Conservation (phyloP, 1,140 invertebrate species). For the Drosophila auraria region DNA sequence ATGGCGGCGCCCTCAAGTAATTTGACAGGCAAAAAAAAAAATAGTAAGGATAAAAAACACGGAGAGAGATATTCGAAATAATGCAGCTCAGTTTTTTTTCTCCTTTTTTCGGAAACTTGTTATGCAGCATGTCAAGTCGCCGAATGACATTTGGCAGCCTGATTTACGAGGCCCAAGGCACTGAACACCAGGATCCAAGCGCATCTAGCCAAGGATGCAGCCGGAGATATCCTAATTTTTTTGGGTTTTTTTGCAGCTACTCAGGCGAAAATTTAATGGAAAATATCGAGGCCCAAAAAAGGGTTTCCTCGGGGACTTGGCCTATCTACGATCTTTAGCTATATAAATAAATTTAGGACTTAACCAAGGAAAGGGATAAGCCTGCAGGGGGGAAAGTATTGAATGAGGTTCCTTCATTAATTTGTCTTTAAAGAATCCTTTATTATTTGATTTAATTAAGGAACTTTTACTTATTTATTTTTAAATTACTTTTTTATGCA, state of each 20-base stretch:
- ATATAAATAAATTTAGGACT: neutral
- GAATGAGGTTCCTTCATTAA: neutral
- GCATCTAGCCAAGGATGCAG: conserved; percentile 26
- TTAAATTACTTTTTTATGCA: neutral
- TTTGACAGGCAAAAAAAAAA: conserved; percentile 67
- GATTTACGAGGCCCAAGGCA: conserved; percentile 68
- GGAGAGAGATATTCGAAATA: conserved; percentile 33
- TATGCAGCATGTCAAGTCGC: conserved; percentile 75
- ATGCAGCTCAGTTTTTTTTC: conserved; percentile 46
- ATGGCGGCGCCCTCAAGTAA: conserved; percentile 80
- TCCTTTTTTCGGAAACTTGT: conserved; percentile 62
- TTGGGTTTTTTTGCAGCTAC: neutral
- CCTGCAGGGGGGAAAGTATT: neutral
- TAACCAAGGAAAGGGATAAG: neutral
- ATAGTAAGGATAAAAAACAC: conserved; percentile 2
- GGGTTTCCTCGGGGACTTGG: neutral
- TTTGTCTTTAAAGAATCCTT: neutral
- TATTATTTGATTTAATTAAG: neutral
- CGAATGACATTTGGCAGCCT: conserved; percentile 69
- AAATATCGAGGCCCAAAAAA: neutral
- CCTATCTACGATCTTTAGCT: neutral
- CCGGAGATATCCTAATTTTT: conserved; percentile 4
- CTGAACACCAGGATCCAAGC: conserved; percentile 19
- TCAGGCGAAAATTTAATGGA: conserved; percentile 9
- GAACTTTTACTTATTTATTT: neutral